A percentile compares a stretch with the other conserved stretches of the same genome.
Evolutionary conservation across 2,888 invertebrate genomes (phyloP).

Genomic region (Cerastis rubricosa): DNA sequence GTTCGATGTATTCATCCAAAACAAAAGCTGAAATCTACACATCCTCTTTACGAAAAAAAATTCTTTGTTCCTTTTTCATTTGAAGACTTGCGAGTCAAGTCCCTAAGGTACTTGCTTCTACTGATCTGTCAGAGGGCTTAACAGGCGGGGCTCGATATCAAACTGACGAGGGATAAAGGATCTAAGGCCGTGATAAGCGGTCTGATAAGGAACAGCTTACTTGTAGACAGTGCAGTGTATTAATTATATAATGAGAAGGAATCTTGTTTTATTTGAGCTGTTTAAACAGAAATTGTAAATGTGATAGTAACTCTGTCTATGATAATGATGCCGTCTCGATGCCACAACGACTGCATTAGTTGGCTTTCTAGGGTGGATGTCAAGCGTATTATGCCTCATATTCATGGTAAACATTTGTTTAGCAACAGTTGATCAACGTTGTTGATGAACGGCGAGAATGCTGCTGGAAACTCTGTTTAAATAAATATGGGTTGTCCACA

Average conservation of each 20-base stretch:
- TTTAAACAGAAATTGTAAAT: not conserved
- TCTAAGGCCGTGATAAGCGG: slow-evolving; percentile 21
- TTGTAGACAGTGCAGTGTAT: slow-evolving; percentile 15
- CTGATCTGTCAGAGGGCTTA: slow-evolving; percentile 46
- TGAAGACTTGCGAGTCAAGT: slow-evolving; percentile 5
- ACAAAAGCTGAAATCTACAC: not conserved
- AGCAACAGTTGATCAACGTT: too few species aligned
- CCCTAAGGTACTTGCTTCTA: slow-evolving; percentile 29
- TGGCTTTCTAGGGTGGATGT: not conserved
- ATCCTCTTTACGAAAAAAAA: slow-evolving; percentile 11
- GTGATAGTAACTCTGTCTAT: not conserved
- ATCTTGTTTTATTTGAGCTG: not conserved
- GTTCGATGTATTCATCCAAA: not conserved
- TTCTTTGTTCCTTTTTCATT: slow-evolving; percentile 30
- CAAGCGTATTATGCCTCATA: too few species aligned
- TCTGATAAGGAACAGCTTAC: slow-evolving; percentile 24
- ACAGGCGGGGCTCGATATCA: not conserved
- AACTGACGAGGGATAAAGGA: slow-evolving; percentile 17
- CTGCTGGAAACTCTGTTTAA: too few species aligned
- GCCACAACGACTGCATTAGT: not conserved
- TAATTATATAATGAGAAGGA: not conserved
- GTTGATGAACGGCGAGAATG: too few species aligned
- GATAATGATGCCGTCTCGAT: too few species aligned
- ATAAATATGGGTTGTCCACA: too few species aligned
- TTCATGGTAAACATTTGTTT: too few species aligned